phyloP scores from a whole-genome alignment of 2,888 invertebrate genomes.

The Drosophila yooni region DNA sequence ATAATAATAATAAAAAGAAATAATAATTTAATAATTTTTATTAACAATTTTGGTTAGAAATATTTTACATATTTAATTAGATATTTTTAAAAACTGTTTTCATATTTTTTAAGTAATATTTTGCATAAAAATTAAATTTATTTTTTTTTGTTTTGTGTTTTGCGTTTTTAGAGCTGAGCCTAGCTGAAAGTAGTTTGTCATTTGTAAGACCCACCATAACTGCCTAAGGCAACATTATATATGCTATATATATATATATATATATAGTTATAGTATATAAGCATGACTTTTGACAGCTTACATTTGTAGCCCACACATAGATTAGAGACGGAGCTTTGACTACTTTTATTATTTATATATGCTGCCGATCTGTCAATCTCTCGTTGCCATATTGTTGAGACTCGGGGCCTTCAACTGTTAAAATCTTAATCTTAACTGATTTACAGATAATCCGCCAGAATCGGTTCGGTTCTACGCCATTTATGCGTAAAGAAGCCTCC shows the following conservation, averaged over 20 bases:
- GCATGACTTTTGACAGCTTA: not conserved
- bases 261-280: not conserved
- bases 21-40: too few species aligned
- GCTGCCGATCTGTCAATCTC: not conserved
- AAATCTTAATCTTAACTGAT: too few species aligned
- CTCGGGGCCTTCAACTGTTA: too few species aligned
- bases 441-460: too few species aligned
- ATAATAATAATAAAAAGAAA: too few species aligned
- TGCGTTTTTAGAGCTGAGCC: too few species aligned
- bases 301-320: not conserved
- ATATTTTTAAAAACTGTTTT: fast-evolving
- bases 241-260: not conserved
- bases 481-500: too few species aligned
- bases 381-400: not conserved
- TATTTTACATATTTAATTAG: not conserved
- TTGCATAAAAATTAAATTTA: too few species aligned
- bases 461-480: too few species aligned
- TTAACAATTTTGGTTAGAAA: not conserved
- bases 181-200: not conserved
- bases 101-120: not conserved
- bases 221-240: not conserved
- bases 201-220: not conserved
- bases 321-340: too few species aligned
- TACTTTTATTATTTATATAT: not conserved
- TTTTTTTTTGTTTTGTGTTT: too few species aligned